A percentile compares a stretch with the other conserved stretches of the same genome.
phyloP scores from a whole-genome alignment of 2,888 invertebrate species.

The Xanthorhoe designata region DNA sequence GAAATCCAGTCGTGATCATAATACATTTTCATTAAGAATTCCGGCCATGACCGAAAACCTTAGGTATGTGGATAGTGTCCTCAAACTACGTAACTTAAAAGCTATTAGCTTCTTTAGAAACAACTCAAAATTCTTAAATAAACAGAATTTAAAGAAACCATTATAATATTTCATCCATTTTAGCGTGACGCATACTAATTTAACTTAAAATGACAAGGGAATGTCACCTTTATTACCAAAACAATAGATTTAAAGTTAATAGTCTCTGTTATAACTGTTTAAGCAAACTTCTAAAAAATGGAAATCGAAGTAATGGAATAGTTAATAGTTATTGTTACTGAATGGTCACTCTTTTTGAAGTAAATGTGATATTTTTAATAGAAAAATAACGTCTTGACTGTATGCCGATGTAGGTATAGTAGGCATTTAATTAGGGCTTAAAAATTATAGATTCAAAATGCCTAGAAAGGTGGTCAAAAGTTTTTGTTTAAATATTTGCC shows the following conservation, averaged over 20 bases:
- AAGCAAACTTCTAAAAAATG: conserved; percentile 59
- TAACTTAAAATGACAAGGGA: neutral
- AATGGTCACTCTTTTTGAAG: neutral
- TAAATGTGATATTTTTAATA: too few relatives aligned
- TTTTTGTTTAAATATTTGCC: too few relatives aligned
- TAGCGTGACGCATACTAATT: conserved; percentile 32
- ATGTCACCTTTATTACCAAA: conserved; percentile 1
- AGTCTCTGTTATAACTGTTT: conserved; percentile 3
- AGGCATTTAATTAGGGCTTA: too few relatives aligned
- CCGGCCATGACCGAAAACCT: conserved; percentile 3
- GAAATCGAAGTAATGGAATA: conserved; percentile 60
- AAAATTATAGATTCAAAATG: too few relatives aligned
- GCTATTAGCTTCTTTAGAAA: conserved; percentile 30
- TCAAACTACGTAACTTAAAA: conserved; percentile 30
- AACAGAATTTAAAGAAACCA: conserved; percentile 27
- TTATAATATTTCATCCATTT: conserved; percentile 38
- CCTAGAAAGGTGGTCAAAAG: too few relatives aligned
- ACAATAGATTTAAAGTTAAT: conserved; percentile 14
- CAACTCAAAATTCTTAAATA: conserved; percentile 37
- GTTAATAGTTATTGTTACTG: neutral
- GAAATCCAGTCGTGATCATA: too few relatives aligned
- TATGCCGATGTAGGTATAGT: too few relatives aligned
- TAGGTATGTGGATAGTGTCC: neutral
- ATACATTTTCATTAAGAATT: conserved; percentile 4
- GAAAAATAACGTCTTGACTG: too few relatives aligned